Evolutionary conservation across 1,140 invertebrate genomes (phyloP), one percentile per base, ranked within the genome.

Genomic region (Tetramorium alpestre): DNA sequence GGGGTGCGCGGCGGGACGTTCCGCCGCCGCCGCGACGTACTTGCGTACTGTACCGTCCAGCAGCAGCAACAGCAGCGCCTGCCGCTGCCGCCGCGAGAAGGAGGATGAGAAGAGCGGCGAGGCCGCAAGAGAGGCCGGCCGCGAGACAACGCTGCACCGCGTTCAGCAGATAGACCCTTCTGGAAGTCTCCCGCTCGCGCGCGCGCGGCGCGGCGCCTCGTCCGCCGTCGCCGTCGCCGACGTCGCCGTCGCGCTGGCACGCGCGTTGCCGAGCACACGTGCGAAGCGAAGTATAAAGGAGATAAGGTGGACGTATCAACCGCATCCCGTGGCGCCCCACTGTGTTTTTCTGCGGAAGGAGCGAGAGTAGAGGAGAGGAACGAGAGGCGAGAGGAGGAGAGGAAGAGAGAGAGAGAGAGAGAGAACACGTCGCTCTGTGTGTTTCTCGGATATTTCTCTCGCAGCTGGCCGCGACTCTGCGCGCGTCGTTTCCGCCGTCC

Each of bases 251-350:
- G 54, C 44, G 62, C n/a, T 67, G 77, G n/a, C 77, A 67, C 78
- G 82, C 88, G 65, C 13, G 67, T 90, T 67, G 62, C 41, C 65
- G 73, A 89, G 28, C 89, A 82, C 85, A 91, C 90, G 90, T 91
- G 90, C 82, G 58, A 88, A 72, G 56, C 86, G 67, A 49, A 80
- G 49, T 60, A 78, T 87, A 90, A 89, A 78, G 60, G 64, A 80
- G 89, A 60, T 38, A 54, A 85, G 72, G 67, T 44, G 88, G 81
- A 73, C 84, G 78, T 89, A 77, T 87, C 87, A 54, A 60, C 70
- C 70, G 85, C 91, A 92, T 93, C 92, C 92, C 92, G 94, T 94
- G 94, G 94, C 94, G 94, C 93, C 93, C 93, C 91, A 82, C 92
- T 89, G 93, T 93, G 93, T 94, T 94, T 93, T 92, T 92, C 90